Evolutionary conservation across 2,888 invertebrate genomes (phyloP).

Genomic region (Encarsia formosa): DNA sequence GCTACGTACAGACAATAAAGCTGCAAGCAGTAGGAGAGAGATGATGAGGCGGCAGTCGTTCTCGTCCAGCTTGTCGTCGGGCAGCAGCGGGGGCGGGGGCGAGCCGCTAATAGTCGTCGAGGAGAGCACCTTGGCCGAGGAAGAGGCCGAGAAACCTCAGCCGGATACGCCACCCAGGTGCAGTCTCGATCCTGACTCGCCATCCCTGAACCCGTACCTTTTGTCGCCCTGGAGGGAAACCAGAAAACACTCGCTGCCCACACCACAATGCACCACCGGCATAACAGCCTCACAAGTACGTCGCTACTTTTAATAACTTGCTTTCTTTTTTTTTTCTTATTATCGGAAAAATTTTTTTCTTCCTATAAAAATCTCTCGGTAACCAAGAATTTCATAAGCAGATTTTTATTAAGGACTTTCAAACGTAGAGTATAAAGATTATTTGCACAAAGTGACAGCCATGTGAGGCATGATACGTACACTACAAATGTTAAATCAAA

Average conservation of each 20-base stretch:
- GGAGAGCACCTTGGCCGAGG: constrained; percentile 67
- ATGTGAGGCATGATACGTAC: too few species aligned
- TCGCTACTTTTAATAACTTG: constrained; percentile 54
- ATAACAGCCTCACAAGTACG: constrained; percentile 76
- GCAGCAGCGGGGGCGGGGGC: constrained; percentile 26
- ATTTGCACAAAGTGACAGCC: too few species aligned
- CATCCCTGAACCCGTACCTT: constrained; percentile 72
- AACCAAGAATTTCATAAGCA: too few species aligned
- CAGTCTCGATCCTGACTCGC: constrained; percentile 73
- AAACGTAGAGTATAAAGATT: too few species aligned
- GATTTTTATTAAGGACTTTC: too few species aligned
- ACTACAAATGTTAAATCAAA: too few species aligned
- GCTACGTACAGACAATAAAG: too few species aligned
- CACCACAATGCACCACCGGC: constrained; percentile 78
- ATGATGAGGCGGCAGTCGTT: constrained; percentile 45
- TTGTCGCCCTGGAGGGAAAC: constrained; percentile 77
- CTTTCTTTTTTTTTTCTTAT: too few species aligned
- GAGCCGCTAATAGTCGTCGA: constrained; percentile 78
- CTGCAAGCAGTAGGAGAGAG: too few species aligned
- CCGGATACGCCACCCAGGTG: constrained; percentile 59
- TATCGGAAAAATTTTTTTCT: too few species aligned
- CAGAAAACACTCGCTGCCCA: constrained; percentile 78
- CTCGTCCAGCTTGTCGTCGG: constrained; percentile 33
- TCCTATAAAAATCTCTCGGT: too few species aligned
- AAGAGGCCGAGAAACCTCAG: constrained; percentile 56